Evolutionary conservation across 2,888 invertebrate genomes (phyloP).

Genomic region (Tachina fera): DNA sequence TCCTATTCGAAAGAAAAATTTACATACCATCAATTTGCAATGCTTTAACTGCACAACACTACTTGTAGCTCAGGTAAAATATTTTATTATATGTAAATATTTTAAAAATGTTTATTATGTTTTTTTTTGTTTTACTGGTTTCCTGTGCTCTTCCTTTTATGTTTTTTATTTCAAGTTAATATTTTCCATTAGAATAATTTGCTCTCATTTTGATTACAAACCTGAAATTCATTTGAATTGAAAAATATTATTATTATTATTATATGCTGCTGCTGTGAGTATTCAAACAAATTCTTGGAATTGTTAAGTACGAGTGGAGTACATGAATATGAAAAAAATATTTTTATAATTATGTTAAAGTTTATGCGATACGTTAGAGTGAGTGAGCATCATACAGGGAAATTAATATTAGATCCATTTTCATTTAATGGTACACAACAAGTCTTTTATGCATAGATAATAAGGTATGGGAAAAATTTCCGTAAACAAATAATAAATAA

Average conservation of each 20-base stretch:
- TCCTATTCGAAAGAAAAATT: no score
- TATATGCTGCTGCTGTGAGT: neutral
- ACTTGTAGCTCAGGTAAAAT: neutral
- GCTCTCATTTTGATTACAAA: conserved; percentile 37
- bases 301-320: neutral
- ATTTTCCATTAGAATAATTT: conserved; percentile 59
- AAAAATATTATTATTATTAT: conserved; percentile 20
- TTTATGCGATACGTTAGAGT: neutral
- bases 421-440: neutral
- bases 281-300: conserved; percentile 10
- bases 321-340: conserved; percentile 7
- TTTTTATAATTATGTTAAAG: conserved; percentile 33
- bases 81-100: conserved; percentile 5
- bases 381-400: neutral
- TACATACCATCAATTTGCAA: neutral
- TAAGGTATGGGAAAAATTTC: neutral
- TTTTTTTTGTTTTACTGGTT: neutral
- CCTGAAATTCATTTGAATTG: conserved; percentile 47
- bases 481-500: no score
- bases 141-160: neutral
- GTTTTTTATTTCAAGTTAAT: conserved; percentile 49
- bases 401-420: neutral
- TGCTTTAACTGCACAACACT: neutral
- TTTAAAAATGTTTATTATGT: neutral
- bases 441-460: neutral